phyloP scores from a whole-genome alignment of 2,888 invertebrate species.

The Xylocampa areola region DNA sequence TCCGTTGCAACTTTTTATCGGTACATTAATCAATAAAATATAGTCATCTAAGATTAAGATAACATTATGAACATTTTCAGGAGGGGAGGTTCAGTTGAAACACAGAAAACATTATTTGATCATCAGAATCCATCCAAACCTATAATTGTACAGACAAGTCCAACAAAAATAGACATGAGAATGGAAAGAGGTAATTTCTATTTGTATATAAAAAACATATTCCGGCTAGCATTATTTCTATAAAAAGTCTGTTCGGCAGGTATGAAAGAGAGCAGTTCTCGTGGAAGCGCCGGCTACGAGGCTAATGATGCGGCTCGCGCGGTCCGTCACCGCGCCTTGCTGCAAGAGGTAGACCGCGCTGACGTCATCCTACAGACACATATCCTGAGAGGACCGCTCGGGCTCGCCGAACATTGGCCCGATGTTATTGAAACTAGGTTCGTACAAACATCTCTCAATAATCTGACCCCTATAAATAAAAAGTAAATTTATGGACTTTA shows the following conservation, averaged over 20 bases:
- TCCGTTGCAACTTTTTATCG: slow-evolving; percentile 9
- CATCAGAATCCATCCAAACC: slow-evolving; percentile 91
- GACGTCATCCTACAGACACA: slow-evolving; percentile 92
- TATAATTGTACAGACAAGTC: slow-evolving; percentile 91
- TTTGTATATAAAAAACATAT: not conserved
- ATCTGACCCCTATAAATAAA: no score
- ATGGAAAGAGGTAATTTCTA: slow-evolving; percentile 79
- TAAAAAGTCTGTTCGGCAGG: slow-evolving; percentile 45
- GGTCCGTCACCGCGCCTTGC: slow-evolving; percentile 90
- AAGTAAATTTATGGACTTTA: no score
- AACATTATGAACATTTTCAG: slow-evolving; percentile 50
- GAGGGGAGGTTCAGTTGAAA: slow-evolving; percentile 73
- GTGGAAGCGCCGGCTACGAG: slow-evolving; percentile 76
- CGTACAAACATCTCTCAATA: no score
- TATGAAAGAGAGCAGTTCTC: slow-evolving; percentile 65
- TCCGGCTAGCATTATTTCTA: no score
- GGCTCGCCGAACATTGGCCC: slow-evolving; percentile 91
- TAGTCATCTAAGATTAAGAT: not conserved
- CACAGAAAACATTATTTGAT: slow-evolving; percentile 82
- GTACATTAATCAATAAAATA: not conserved
- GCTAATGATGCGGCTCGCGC: slow-evolving; percentile 90
- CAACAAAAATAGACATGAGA: slow-evolving; percentile 79
- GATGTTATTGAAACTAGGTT: slow-evolving; percentile 91
- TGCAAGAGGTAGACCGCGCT: slow-evolving; percentile 92
- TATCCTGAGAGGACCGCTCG: slow-evolving; percentile 87